Base-by-base conservation (phyloP, 1,140 invertebrate genomes). In the Nephotettix cincticeps region DNA sequence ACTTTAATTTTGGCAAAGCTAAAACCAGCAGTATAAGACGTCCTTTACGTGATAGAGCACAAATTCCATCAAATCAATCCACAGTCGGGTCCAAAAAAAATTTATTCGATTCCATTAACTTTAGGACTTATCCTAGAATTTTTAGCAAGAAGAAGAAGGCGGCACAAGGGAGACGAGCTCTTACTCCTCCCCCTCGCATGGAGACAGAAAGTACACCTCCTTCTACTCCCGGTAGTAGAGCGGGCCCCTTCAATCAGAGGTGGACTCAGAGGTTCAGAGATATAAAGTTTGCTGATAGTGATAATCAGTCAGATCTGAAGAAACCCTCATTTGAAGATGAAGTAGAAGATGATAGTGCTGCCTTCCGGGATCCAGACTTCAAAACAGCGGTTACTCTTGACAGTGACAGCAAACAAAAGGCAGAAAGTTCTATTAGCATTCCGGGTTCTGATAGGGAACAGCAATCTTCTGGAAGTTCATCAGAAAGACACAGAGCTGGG, bases 61-160 rank as follows among this genome's bases (percentile, higher is more conserved):
- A 70, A 65, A 27, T 51, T 17, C 68, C 54, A 23, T 70, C 69
- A 23, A 40, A 58, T 36, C 40, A 58, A 45, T 61, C 54, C 17
- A 64, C 69, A 19, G 36, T 70, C 23, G 74, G 73, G 25, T 75
- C 74, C 1, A 73, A 73, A 28, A 86, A 81, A 77, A 83, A 83
- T 80, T 86, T 80, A 77, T 90, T 85, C 47, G 85, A 88, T 80
- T 86, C 79, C 77, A 89, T 85, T 36, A 85, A 88, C 77, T 90
- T 90, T 70, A 86, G 86, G 73, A 93, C 91, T 0, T 91, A 90
- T 79, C 91, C 91, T 0, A 84, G 90, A 67, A 83, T 92, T 32
- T 92, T 93, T 75, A 85, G 86, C 45, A 87, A 84, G 72, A 90
- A 88, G 73, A 87, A 82, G 72, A 74, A 65, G 65, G 28, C 58